These are phyloP conservation scores for Porites rus DNA, from an alignment of 92 coral and sea anemone genomes.

Conservation along the genomic window DNA sequence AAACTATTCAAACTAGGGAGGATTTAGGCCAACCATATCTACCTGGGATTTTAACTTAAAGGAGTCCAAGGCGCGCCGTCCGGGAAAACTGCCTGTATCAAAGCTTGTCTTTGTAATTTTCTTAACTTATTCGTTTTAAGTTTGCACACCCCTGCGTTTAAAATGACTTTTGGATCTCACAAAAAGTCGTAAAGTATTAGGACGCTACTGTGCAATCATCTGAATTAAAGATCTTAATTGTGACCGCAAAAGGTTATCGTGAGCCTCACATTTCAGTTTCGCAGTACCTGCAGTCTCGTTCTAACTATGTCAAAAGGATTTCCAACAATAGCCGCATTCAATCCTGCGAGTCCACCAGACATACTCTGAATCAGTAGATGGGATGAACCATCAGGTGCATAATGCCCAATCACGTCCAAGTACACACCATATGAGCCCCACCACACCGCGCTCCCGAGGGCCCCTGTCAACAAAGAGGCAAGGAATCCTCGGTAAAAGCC, in stretches of 20 bases:
- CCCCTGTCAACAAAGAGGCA: conserved; percentile 82
- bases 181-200: too few relatives aligned
- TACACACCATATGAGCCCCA: conserved; percentile 90
- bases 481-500: conserved; percentile 93
- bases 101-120: too few relatives aligned
- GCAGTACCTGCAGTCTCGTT: conserved; percentile 83
- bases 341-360: conserved; percentile 79
- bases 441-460: conserved; percentile 93
- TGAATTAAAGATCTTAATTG: neutral
- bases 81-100: too few relatives aligned
- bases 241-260: too few relatives aligned
- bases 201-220: neutral
- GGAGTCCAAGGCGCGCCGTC: too few relatives aligned
- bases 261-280: neutral
- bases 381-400: conserved; percentile 79
- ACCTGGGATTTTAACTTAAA: too few relatives aligned
- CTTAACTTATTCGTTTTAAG: too few relatives aligned
- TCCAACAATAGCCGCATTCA: conserved; percentile 72
- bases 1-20: too few relatives aligned
- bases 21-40: too few relatives aligned
- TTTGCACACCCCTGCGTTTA: too few relatives aligned
- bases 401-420: conserved; percentile 67
- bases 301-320: conserved; percentile 83
- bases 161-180: too few relatives aligned
- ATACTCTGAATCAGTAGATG: conserved; percentile 71